Evolutionary conservation across 2,797 vertebrate species (phyloP).

Genomic region (Erethizon dorsatum): DNA sequence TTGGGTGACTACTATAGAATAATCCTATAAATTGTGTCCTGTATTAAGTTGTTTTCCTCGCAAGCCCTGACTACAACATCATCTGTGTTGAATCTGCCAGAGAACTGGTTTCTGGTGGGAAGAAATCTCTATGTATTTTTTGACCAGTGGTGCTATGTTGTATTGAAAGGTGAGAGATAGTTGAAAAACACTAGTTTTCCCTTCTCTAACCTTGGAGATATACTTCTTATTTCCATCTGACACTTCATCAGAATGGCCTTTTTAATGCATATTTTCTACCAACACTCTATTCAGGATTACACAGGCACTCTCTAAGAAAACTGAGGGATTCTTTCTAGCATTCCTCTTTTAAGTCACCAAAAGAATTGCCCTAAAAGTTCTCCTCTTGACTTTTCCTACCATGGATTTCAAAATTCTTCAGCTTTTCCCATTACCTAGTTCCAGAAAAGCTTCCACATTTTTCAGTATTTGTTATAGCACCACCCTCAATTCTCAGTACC

Average conservation of each 20-base stretch:
- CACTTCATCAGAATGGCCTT: not conserved
- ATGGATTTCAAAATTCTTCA: not conserved
- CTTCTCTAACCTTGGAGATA: not conserved
- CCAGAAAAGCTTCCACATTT: not conserved
- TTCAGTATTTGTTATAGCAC: not conserved
- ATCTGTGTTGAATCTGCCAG: not conserved
- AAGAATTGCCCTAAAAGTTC: not conserved
- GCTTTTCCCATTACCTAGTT: not conserved
- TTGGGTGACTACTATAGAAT: no score
- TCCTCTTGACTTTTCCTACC: not conserved
- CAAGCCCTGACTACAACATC: not conserved
- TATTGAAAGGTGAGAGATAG: not conserved
- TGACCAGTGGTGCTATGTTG: not conserved
- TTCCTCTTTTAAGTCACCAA: not conserved
- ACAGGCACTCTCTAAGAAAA: not conserved
- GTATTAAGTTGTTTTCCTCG: no score
- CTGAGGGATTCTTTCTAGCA: not conserved
- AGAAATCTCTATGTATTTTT: not conserved
- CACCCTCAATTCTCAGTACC: not conserved
- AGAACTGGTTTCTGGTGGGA: not conserved
- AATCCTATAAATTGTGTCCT: no score
- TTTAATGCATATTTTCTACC: not conserved
- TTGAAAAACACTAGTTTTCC: not conserved
- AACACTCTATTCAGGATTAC: not conserved
- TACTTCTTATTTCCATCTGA: not conserved